Evolutionary conservation across 2,113 vertebrate species (phyloP), one percentile per base, ranked within the genome.

Genomic region (Beaufortia kweichowensis): DNA sequence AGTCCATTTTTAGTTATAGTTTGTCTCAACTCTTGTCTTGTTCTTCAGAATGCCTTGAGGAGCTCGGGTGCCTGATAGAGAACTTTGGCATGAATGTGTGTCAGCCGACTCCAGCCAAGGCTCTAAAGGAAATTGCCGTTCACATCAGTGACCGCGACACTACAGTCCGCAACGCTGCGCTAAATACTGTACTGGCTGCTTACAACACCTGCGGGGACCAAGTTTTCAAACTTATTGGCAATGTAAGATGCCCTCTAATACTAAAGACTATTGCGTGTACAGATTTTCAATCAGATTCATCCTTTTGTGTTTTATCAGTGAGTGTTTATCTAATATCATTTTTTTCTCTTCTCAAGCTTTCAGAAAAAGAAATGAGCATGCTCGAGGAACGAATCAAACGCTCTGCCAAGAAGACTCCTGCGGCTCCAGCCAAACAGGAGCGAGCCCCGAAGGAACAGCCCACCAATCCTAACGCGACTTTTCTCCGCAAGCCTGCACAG

Each of bases 331-430:
- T 39, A 10, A 39, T 11, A 10, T 4, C 43, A n/a, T 17, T 21
- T 46, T 28, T 24, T 1, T 61, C 56, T 48, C 21, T 8, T 33
- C 0, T 61, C 35, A 19, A 99, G 97, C 92, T 99, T 77, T 98
- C 97, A 4, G 97, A 99, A 84, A 99, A 99, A 77, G 97, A 99
- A 79, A 94, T 99, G 97, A 99, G 97, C 87, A 99, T 99, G 97
- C 84, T 99, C 31, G 96, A 99, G 82, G 97, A 99, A 75, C 91
- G 97, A 69, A 97, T 99, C 88, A 99, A 99, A 41, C 92, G 97
- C 1, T 95, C 97, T 6, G 96, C 96, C 29, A 99, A 99, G 89
- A 99, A 95, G 83, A 86, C 93, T 0, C 82, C 92, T 0, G 85
- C 91, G 10, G 87, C 92, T 57, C 91, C 95, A 0, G 43, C 92